Base-by-base conservation (phyloP, 2,113 vertebrate species). In the Manacus vitellinus region DNA sequence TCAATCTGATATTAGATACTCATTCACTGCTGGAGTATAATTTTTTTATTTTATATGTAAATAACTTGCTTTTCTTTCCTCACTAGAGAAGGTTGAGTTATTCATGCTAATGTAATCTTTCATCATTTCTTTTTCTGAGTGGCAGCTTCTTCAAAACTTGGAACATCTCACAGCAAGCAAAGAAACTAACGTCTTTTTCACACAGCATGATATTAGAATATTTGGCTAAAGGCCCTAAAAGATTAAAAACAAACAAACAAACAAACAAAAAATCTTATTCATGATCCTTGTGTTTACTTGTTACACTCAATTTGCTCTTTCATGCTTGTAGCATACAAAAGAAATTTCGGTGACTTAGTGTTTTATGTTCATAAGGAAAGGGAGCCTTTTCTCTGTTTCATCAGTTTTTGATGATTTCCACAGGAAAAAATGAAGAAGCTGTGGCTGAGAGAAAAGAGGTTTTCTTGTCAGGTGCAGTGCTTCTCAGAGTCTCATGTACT, bases 141-240 rank as follows among this genome's bases (percentile, higher is more conserved):
- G 83, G 72, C 68, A 93, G 81, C 39, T 72, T 96, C 76, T 93
- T 97, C 83, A 72, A 86, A 94, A 92, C 79, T 86, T 89, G 91
- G 79, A 96, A 92, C 41, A 81, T 96, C 76, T 96, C 90, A 93
- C 79, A 94, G 88, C 90, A 78, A 94, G 90, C 73, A 94, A 61
- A 95, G 88, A 92, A 82, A 80, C 68, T 75, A 96, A 96, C 79
- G 75, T 96, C 90, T 96, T 96, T 96, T 96, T 92, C 88, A 85
- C 95, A 63, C 94, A 96, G 88, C 61, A 46, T 76, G 94, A 85
- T 54, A 92, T 74, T 66, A 78, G 65, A 95, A 62, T 88, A 89
- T 92, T 94, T 96, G 95, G 95, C 78, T 97, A 89, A 96, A 56
- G 68, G 90, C 90, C 68, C 65, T 88, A 84, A 91, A 93, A 88